phyloP scores from a whole-genome alignment of 1,140 invertebrate species.

The Drosophila bifasciata region DNA sequence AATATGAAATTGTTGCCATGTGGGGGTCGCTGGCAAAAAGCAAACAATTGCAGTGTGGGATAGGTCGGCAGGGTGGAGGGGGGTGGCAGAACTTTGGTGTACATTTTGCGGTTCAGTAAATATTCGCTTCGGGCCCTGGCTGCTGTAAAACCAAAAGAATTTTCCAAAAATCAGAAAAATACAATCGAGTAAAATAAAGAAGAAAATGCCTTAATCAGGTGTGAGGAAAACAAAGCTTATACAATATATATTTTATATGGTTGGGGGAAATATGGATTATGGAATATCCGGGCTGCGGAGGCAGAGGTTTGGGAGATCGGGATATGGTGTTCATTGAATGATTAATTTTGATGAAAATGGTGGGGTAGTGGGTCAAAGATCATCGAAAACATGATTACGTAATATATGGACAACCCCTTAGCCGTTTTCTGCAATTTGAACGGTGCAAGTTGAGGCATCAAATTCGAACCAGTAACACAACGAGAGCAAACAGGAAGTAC shows the following conservation, averaged over 20 bases:
- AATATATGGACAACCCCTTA: too few species aligned
- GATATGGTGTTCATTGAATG: too few species aligned
- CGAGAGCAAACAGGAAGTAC: too few species aligned
- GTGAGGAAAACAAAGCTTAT: not conserved
- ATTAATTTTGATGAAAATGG: too few species aligned
- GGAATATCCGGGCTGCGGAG: not conserved
- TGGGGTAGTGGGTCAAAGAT: too few species aligned
- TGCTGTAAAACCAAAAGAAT: constrained; percentile 16
- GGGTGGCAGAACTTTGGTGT: constrained; percentile 14
- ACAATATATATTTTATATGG: not conserved
- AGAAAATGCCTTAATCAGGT: not conserved
- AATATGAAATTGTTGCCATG: constrained; percentile 47
- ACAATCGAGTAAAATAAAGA: not conserved
- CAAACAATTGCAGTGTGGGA: constrained; percentile 49
- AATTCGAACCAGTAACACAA: too few species aligned
- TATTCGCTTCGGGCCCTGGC: constrained; percentile 37
- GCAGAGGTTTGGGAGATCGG: too few species aligned
- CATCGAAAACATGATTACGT: too few species aligned
- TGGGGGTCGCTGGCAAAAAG: constrained; percentile 68
- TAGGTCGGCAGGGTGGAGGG: not conserved
- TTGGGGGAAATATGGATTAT: not conserved
- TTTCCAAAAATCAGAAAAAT: not conserved
- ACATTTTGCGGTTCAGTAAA: constrained; percentile 65
- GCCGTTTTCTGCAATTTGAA: too few species aligned
- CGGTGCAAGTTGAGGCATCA: too few species aligned